These are phyloP conservation scores for Campylomormyrus numenius DNA, from an alignment of 2,113 vertebrate species.

Conservation along the genomic window DNA sequence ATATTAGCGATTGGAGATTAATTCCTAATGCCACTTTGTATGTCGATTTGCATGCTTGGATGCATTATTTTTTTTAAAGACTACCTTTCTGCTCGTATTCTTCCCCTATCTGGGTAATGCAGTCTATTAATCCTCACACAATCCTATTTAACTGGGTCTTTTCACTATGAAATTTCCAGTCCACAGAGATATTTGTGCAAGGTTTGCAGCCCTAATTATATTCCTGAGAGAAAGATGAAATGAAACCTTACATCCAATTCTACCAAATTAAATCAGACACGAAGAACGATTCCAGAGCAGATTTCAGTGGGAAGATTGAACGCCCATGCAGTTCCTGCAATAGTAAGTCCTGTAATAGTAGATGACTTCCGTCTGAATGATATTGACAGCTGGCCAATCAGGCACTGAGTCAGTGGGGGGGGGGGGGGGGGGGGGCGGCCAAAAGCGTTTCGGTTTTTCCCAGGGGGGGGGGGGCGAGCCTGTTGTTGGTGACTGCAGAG, in stretches of 20 bases:
- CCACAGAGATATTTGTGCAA: background rate
- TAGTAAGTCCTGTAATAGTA: background rate
- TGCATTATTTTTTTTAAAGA: slow-evolving; percentile 18
- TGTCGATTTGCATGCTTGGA: slow-evolving; percentile 16
- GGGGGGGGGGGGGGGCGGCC: no score
- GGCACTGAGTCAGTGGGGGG: background rate
- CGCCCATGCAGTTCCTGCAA: background rate
- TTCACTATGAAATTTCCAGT: background rate
- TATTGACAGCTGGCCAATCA: background rate
- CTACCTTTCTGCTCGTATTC: background rate
- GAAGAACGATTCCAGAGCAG: background rate
- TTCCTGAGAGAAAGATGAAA: background rate
- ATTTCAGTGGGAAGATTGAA: background rate
- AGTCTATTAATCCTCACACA: background rate
- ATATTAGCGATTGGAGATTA: slow-evolving; percentile 25
- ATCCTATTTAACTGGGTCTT: background rate
- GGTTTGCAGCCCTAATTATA: background rate
- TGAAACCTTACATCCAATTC: background rate
- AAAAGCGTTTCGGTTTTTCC: no score
- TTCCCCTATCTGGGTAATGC: background rate
- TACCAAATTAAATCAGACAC: slow-evolving; percentile 2
- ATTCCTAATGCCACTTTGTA: slow-evolving; percentile 33
- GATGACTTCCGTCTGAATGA: background rate
- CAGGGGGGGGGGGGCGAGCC: no score
- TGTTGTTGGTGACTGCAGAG: no score